Evolutionary conservation across 2,888 invertebrate species (phyloP).

Genomic region (Theodoxus fluviatilis): DNA sequence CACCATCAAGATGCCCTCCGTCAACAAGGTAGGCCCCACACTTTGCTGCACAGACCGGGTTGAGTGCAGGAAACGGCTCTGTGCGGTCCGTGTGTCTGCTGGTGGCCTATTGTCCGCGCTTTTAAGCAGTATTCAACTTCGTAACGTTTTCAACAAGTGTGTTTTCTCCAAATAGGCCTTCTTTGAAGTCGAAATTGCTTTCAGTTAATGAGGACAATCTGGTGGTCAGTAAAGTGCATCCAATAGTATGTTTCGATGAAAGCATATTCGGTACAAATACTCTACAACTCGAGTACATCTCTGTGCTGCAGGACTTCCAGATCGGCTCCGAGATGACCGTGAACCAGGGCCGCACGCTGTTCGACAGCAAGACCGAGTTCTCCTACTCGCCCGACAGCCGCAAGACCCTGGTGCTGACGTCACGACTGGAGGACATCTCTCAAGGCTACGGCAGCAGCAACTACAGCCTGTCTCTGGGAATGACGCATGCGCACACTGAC

Average conservation of each 20-base stretch:
- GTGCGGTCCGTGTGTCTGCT: too few relatives aligned
- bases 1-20: constrained; percentile 41
- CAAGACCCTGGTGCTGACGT: constrained; percentile 46
- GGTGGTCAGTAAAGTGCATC: too few relatives aligned
- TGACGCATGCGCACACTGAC: constrained; percentile 50
- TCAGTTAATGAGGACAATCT: too few relatives aligned
- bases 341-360: constrained; percentile 36
- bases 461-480: constrained; percentile 38
- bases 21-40: constrained; percentile 35
- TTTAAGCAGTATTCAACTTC: too few relatives aligned
- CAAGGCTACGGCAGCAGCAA: constrained; percentile 31
- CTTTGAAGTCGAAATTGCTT: too few relatives aligned
- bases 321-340: constrained; percentile 40
- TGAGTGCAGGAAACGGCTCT: too few relatives aligned
- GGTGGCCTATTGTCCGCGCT: too few relatives aligned
- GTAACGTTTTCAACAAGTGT: too few relatives aligned
- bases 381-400: constrained; percentile 43
- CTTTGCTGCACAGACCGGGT: too few relatives aligned
- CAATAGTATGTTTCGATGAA: too few relatives aligned
- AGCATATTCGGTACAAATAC: constrained; percentile 3
- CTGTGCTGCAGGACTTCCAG: constrained; percentile 45
- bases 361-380: constrained; percentile 46
- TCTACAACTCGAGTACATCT: too few relatives aligned
- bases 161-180: too few relatives aligned
- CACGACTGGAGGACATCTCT: constrained; percentile 35